phyloP scores from a whole-genome alignment of 1,140 invertebrate genomes.

The Dendroctonus valens region DNA sequence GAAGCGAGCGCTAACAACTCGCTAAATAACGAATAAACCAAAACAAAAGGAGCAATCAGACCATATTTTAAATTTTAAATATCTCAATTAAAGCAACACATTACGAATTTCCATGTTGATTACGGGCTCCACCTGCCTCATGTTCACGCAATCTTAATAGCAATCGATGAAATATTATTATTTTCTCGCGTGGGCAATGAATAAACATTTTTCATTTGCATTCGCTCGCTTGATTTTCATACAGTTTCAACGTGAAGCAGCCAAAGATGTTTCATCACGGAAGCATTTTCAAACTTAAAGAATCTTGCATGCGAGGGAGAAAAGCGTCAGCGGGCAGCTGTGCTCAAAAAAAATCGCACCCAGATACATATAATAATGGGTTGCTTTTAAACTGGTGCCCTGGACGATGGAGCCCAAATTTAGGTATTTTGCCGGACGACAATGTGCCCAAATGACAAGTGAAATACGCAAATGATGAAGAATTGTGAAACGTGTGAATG shows the following conservation, averaged over 20 bases:
- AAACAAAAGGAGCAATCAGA: conserved; percentile 47
- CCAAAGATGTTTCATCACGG: too few relatives aligned
- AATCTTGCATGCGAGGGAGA: too few relatives aligned
- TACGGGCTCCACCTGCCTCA: conserved; percentile 42
- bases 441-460: conserved; percentile 56
- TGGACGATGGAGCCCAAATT: too few relatives aligned
- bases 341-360: too few relatives aligned
- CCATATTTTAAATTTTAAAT: conserved; percentile 49
- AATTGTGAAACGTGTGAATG: conserved; percentile 53
- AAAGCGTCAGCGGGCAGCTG: too few relatives aligned
- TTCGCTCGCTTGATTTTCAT: conserved; percentile 12
- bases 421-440: conserved; percentile 35
- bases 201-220: conserved; percentile 40
- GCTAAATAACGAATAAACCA: conserved; percentile 41
- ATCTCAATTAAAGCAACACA: conserved; percentile 47
- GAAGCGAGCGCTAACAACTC: conserved; percentile 25
- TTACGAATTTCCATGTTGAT: conserved; percentile 44
- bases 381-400: too few relatives aligned
- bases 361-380: too few relatives aligned
- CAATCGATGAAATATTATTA: conserved; percentile 40
- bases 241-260: too few relatives aligned
- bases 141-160: conserved; percentile 39
- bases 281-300: too few relatives aligned
- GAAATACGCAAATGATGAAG: conserved; percentile 58
- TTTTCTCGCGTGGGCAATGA: conserved; percentile 35